phyloP scores from a whole-genome alignment of 2,113 vertebrate species.

The Sebastes schlegelii region DNA sequence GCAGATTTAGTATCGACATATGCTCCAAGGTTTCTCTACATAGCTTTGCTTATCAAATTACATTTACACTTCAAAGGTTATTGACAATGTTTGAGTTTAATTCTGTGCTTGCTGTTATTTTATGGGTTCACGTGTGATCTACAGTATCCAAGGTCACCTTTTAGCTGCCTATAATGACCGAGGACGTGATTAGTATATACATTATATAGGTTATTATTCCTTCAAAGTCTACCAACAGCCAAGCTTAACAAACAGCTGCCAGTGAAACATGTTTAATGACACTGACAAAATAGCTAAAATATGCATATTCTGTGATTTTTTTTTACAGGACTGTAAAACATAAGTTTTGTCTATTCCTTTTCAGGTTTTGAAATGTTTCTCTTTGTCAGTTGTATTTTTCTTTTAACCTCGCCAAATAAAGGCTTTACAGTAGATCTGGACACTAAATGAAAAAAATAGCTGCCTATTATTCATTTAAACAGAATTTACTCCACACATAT shows the following conservation, averaged over 20 bases:
- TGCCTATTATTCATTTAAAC: slow-evolving; percentile 20
- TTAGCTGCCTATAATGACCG: slow-evolving; percentile 8
- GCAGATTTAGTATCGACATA: slow-evolving; percentile 43
- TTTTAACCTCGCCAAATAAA: slow-evolving; percentile 37
- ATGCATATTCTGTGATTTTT: slow-evolving; percentile 23
- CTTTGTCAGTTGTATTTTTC: not conserved
- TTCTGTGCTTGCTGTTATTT: slow-evolving; percentile 25
- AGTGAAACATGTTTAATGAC: not conserved
- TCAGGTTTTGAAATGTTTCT: slow-evolving; percentile 23
- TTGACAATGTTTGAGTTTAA: slow-evolving; percentile 11
- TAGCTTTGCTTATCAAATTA: slow-evolving; percentile 36
- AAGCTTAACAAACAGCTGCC: slow-evolving; percentile 18
- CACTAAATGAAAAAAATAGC: slow-evolving; percentile 48
- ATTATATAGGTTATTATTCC: slow-evolving; percentile 17
- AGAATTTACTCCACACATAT: not conserved
- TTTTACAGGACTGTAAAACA: slow-evolving; percentile 14
- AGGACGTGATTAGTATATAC: slow-evolving; percentile 25
- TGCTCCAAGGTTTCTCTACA: slow-evolving; percentile 41
- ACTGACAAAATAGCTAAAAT: slow-evolving; percentile 18
- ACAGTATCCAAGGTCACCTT: slow-evolving; percentile 5
- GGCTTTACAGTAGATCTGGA: slow-evolving; percentile 39
- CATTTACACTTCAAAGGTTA: slow-evolving; percentile 30
- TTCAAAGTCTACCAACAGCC: slow-evolving; percentile 22
- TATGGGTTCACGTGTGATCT: slow-evolving; percentile 18
- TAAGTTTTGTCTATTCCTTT: not conserved